These are phyloP conservation scores for Hydrochoerus hydrochaeris DNA, from an alignment of 2,113 vertebrate species.

Conservation along the genomic window DNA sequence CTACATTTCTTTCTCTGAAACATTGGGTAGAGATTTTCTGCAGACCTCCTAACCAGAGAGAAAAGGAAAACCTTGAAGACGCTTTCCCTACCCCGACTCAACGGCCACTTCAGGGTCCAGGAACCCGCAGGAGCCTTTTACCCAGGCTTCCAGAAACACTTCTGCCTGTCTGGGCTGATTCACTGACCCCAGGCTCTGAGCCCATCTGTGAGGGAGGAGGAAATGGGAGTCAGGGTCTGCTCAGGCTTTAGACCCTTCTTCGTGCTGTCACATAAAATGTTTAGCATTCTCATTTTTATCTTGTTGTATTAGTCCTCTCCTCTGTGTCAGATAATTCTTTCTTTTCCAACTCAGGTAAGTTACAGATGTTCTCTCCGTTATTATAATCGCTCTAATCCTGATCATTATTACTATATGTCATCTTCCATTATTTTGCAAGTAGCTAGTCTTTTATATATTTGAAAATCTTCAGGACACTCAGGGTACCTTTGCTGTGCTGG, in stretches of 20 bases:
- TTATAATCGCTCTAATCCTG: neutral
- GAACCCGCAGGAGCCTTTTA: neutral
- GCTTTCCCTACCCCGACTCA: neutral
- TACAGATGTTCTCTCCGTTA: neutral
- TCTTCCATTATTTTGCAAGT: neutral
- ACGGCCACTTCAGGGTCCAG: neutral
- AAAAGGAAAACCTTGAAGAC: neutral
- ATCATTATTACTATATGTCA: neutral
- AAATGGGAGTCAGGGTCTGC: neutral
- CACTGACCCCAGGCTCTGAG: neutral
- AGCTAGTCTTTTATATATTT: neutral
- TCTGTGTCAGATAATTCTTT: neutral
- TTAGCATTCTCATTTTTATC: neutral
- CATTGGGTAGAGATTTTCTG: neutral
- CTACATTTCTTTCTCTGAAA: neutral
- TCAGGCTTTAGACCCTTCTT: neutral
- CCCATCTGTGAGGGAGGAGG: neutral
- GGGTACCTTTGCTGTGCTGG: neutral
- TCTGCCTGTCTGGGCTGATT: neutral
- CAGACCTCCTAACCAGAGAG: neutral
- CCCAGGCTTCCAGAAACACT: neutral
- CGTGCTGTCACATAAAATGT: neutral
- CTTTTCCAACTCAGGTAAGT: neutral
- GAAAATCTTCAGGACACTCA: neutral
- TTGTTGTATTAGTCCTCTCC: neutral